phyloP scores from a whole-genome alignment of 2,888 invertebrate species.

The Drosophila kanekoi region DNA sequence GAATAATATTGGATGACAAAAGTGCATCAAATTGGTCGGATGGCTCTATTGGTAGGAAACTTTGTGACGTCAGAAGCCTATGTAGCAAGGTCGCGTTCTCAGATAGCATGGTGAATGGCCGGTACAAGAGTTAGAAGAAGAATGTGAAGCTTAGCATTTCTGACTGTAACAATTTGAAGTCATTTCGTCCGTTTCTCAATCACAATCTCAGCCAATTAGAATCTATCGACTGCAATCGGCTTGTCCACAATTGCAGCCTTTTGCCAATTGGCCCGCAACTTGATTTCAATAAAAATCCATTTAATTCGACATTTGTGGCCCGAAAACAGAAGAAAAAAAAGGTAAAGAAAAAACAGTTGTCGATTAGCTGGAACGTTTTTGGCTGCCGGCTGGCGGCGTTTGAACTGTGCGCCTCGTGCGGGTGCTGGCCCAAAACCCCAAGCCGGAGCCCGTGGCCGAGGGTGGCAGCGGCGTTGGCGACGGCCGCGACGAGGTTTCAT shows the following conservation, averaged over 20 bases:
- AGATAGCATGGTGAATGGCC: conserved; percentile 4
- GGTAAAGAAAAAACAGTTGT: conserved; percentile 59
- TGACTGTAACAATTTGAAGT: neutral
- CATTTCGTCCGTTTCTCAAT: conserved; percentile 14
- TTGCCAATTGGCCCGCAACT: conserved; percentile 63
- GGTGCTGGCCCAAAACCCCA: conserved; percentile 47
- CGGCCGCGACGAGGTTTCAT: conserved; percentile 34
- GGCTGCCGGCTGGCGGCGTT: conserved; percentile 73
- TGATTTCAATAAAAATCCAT: conserved; percentile 80
- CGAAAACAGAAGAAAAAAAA: conserved; percentile 41
- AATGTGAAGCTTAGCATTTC: neutral
- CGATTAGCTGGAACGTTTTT: conserved; percentile 76
- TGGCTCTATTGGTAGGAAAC: conserved; percentile 51
- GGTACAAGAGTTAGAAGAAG: neutral
- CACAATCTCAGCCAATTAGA: conserved; percentile 61
- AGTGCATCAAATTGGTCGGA: conserved; percentile 51
- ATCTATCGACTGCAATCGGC: conserved; percentile 52
- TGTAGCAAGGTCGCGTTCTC: neutral
- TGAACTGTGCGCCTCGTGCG: conserved; percentile 72
- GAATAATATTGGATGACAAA: conserved; percentile 72
- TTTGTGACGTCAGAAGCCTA: too few relatives aligned
- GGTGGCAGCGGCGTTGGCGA: neutral
- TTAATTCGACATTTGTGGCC: conserved; percentile 82
- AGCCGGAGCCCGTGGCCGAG: neutral
- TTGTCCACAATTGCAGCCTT: conserved; percentile 29